Percentiles rank a stretch among this genome's conserved stretches.
Evolutionary conservation across 2,888 invertebrate species (phyloP).

Genomic region (Myathropa florea): DNA sequence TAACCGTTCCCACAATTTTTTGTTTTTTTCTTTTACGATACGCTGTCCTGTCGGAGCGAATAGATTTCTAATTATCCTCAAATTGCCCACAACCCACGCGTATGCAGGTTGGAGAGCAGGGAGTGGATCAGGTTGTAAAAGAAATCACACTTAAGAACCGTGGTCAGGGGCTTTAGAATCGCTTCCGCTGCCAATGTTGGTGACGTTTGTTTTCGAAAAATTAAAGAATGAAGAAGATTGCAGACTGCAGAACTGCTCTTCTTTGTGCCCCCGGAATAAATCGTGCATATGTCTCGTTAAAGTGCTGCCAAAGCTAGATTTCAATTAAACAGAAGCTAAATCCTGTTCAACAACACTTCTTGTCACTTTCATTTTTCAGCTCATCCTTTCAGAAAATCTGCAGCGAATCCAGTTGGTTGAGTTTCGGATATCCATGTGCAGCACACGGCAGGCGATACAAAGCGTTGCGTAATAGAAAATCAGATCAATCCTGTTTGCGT

Average conservation of each 20-base stretch:
- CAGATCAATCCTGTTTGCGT: constrained; percentile 50
- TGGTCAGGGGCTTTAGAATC: not conserved
- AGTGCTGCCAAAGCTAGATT: constrained; percentile 38
- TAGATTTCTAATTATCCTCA: constrained; percentile 49
- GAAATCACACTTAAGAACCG: not conserved
- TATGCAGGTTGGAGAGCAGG: no score
- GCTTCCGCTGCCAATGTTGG: constrained; percentile 10
- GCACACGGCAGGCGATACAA: not conserved
- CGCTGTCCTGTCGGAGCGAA: constrained; percentile 44
- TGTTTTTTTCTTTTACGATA: constrained; percentile 39
- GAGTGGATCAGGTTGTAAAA: constrained; percentile 6
- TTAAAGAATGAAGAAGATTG: no score
- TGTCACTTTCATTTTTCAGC: not conserved
- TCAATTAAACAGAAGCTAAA: constrained; percentile 60
- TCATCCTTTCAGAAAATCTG: constrained; percentile 13
- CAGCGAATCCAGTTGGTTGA: constrained; percentile 18
- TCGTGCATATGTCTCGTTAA: no score
- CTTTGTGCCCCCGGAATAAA: no score
- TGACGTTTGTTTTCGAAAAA: constrained; percentile 16
- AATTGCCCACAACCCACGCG: constrained; percentile 20
- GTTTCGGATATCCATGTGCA: constrained; percentile 21
- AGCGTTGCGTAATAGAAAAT: constrained; percentile 59
- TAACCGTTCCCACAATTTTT: constrained; percentile 52
- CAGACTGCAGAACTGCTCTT: no score
- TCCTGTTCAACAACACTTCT: not conserved